A percentile compares a stretch with the other conserved stretches of the same genome.
phyloP scores from a whole-genome alignment of 2,113 vertebrate species.

The Phrynosoma blainvillii region DNA sequence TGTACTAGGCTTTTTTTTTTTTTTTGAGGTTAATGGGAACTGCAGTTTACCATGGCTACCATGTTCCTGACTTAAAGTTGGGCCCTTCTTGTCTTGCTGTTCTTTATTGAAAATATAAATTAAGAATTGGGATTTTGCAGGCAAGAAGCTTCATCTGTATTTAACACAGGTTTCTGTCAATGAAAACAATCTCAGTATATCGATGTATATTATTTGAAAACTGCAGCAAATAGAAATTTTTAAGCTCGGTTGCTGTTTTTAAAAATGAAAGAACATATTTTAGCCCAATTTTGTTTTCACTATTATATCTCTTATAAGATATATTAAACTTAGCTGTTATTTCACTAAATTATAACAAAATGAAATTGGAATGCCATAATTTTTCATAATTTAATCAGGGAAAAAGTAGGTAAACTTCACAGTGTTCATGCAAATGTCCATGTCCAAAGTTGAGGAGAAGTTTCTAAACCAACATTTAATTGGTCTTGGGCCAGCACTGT shows the following conservation, averaged over 20 bases:
- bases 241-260: constrained; percentile 32
- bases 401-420: constrained; percentile 52
- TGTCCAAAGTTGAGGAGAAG: constrained; percentile 62
- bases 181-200: constrained; percentile 36
- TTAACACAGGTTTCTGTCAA: constrained; percentile 25
- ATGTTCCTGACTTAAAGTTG: neutral
- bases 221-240: constrained; percentile 34
- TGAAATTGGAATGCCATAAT: neutral
- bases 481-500: constrained; percentile 73
- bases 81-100: constrained; percentile 16
- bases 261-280: too few species aligned
- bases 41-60: neutral
- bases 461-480: constrained; percentile 38
- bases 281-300: neutral
- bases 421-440: constrained; percentile 48
- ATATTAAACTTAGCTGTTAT: neutral
- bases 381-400: neutral
- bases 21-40: neutral
- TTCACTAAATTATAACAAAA: constrained; percentile 38
- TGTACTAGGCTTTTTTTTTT: neutral
- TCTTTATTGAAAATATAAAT: neutral
- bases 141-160: neutral
- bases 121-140: neutral
- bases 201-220: constrained; percentile 29
- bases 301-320: neutral